Conservation (phyloP, 1,140 invertebrate species). For the Dysdera silvatica region DNA sequence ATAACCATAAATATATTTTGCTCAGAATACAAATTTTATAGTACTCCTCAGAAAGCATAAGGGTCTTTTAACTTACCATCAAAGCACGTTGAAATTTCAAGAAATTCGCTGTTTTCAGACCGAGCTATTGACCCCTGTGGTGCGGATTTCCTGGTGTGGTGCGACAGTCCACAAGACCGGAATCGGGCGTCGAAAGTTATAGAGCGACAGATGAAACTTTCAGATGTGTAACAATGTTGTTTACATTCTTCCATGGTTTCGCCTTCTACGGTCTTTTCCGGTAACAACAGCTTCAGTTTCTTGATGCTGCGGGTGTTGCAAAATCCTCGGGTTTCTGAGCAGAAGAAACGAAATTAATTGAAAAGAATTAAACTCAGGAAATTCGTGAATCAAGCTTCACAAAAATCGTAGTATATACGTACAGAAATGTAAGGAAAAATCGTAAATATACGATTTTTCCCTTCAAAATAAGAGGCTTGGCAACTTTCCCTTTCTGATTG, state of each 20-base stretch:
- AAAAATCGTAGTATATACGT: too few species aligned
- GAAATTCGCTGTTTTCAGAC: conserved; percentile 14
- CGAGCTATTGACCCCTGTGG: conserved; percentile 9
- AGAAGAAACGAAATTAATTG: too few species aligned
- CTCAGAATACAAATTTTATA: too few species aligned
- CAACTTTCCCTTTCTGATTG: too few species aligned
- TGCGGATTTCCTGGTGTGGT: conserved; percentile 26
- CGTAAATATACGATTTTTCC: too few species aligned
- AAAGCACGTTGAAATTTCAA: conserved; percentile 33
- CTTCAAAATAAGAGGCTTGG: too few species aligned
- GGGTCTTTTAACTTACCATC: conserved; percentile 23
- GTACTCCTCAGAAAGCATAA: too few species aligned
- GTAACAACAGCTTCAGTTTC: conserved; percentile 3
- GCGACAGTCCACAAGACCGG: conserved; percentile 24
- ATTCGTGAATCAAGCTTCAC: too few species aligned
- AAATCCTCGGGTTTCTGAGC: conserved; percentile 25
- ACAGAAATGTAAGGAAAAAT: too few species aligned
- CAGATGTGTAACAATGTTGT: conserved; percentile 16
- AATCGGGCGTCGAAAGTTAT: conserved; percentile 13
- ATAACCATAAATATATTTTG: too few species aligned
- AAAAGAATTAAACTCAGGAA: too few species aligned
- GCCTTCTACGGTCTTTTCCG: background rate
- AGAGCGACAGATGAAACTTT: conserved; percentile 28
- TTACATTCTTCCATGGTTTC: conserved; percentile 18
- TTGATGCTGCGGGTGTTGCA: conserved; percentile 25